Conservation (phyloP, 2,888 invertebrate genomes). For the Ethmia dodecea region DNA sequence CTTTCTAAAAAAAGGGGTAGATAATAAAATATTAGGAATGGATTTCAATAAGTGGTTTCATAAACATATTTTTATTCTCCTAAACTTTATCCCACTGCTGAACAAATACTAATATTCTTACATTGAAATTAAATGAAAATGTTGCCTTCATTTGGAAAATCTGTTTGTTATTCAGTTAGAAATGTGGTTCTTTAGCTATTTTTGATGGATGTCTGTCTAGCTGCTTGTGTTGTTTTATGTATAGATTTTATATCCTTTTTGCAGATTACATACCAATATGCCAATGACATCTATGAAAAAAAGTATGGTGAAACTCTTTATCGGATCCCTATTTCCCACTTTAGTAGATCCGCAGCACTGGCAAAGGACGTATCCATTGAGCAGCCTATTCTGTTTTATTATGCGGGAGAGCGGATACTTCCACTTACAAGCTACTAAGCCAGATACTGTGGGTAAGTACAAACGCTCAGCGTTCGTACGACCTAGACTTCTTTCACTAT, state of each 20-base stretch:
- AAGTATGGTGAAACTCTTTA: constrained; percentile 45
- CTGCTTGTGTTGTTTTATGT: background rate
- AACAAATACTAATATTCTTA: too few species aligned
- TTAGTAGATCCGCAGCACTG: constrained; percentile 59
- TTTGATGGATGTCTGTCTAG: background rate
- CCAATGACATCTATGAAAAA: constrained; percentile 56
- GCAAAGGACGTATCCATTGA: constrained; percentile 73
- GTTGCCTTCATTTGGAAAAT: too few species aligned
- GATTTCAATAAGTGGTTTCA: too few species aligned
- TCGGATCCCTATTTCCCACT: constrained; percentile 72
- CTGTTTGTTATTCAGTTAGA: too few species aligned
- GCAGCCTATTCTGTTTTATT: constrained; percentile 32
- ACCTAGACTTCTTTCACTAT: too few species aligned
- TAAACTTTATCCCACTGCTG: too few species aligned
- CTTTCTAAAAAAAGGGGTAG: background rate
- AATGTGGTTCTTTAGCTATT: background rate
- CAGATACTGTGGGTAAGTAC: constrained; percentile 86
- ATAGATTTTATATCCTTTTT: constrained; percentile 66
- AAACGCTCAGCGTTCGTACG: background rate
- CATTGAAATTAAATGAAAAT: too few species aligned
- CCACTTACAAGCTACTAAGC: constrained; percentile 89
- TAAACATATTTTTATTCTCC: too few species aligned
- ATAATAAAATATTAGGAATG: background rate
- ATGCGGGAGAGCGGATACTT: constrained; percentile 79
- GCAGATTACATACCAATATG: constrained; percentile 82